A percentile compares a stretch with the other conserved stretches of the same genome.
Conservation (phyloP, 2,797 vertebrate genomes). For the Holocentrus rufus region DNA sequence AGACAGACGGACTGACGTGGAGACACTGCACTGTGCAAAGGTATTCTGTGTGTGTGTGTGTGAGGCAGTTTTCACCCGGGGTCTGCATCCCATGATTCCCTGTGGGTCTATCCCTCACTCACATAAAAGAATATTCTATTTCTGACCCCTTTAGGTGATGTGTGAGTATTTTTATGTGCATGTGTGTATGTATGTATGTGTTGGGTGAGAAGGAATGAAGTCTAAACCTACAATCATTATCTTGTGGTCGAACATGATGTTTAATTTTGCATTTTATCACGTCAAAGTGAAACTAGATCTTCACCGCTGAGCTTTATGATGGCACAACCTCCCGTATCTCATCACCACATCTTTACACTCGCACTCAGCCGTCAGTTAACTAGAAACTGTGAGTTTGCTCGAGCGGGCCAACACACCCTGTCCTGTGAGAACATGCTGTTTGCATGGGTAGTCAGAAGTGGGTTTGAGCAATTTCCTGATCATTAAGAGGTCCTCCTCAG, state of each 20-base stretch:
- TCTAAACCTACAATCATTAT: conserved; percentile 27
- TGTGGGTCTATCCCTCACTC: conserved; percentile 8
- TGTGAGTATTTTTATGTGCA: neutral
- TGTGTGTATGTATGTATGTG: neutral
- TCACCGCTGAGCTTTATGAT: conserved; percentile 8
- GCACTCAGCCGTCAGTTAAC: neutral
- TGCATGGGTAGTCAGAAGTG: conserved; percentile 17
- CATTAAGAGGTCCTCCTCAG: conserved; percentile 29
- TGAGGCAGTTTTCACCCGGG: conserved; percentile 1
- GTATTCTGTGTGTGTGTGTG: neutral
- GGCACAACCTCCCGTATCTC: conserved; percentile 28
- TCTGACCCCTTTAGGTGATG: neutral
- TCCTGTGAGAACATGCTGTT: conserved; percentile 17
- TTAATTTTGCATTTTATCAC: conserved; percentile 27
- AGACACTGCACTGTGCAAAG: conserved; percentile 34
- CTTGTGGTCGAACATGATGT: conserved; percentile 13
- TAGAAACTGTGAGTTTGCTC: neutral
- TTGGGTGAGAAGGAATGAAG: neutral
- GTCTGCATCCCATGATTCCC: conserved; percentile 10
- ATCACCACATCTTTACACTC: conserved; percentile 14
- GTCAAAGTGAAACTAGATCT: conserved; percentile 37
- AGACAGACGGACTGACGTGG: conserved; percentile 28
- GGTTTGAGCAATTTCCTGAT: conserved; percentile 24
- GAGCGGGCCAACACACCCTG: neutral
- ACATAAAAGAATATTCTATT: neutral